Conservation (phyloP, 2,888 invertebrate species). For the Bellardia pandia region DNA sequence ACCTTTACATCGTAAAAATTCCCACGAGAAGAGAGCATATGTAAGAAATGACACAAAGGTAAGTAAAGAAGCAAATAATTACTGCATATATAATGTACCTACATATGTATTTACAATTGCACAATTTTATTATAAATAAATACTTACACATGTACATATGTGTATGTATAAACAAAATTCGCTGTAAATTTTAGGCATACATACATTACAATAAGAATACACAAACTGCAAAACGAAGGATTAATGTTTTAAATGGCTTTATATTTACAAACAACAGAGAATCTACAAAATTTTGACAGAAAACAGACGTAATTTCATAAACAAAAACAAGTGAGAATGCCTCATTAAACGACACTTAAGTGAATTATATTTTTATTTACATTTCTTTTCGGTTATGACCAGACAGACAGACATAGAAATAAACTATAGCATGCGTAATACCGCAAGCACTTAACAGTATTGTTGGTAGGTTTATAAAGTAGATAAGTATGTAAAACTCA, state of each 20-base stretch:
- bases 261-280: constrained; percentile 9
- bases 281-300: constrained; percentile 60
- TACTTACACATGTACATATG: background rate
- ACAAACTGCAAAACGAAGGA: constrained; percentile 40
- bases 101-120: constrained; percentile 2
- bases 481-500: constrained; percentile 65
- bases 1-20: constrained; percentile 84
- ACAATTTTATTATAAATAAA: background rate
- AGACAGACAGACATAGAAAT: constrained; percentile 30
- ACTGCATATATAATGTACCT: background rate
- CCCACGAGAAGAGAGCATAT: constrained; percentile 79
- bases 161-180: constrained; percentile 6
- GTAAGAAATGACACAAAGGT: constrained; percentile 81
- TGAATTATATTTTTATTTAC: constrained; percentile 70
- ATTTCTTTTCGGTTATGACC: background rate
- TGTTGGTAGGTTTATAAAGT: constrained; percentile 60
- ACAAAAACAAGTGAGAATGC: constrained; percentile 46
- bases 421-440: constrained; percentile 53
- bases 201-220: constrained; percentile 6
- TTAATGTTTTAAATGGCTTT: constrained; percentile 38
- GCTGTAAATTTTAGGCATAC: constrained; percentile 6
- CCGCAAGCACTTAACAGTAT: constrained; percentile 63
- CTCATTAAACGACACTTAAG: constrained; percentile 73
- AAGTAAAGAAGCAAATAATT: constrained; percentile 39
- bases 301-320: constrained; percentile 61